These are phyloP conservation scores for Solea solea DNA, from an alignment of 2,113 vertebrate genomes.

Conservation along the genomic window DNA sequence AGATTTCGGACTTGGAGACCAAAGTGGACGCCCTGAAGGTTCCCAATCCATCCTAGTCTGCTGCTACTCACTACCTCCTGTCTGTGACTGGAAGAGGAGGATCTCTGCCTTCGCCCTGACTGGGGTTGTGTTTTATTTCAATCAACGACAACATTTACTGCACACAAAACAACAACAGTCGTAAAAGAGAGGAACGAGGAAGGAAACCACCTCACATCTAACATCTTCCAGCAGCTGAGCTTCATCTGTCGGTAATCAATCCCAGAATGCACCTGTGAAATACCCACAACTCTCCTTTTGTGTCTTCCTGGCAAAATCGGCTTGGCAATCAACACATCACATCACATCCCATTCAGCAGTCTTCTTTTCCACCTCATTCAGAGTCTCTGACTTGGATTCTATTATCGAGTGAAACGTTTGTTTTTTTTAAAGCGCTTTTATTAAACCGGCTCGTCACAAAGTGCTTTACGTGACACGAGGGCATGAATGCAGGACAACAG, in stretches of 20 bases:
- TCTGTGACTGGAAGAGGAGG: conserved; percentile 59
- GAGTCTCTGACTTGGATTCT: conserved; percentile 39
- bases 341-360: conserved; percentile 16
- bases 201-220: conserved; percentile 28
- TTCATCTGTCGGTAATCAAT: conserved; percentile 25
- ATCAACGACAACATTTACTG: conserved; percentile 43
- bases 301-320: conserved; percentile 64
- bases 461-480: conserved; percentile 68
- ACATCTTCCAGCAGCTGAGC: conserved; percentile 27
- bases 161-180: conserved; percentile 19
- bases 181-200: conserved; percentile 6
- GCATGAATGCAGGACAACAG: background rate
- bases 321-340: conserved; percentile 55
- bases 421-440: conserved; percentile 42
- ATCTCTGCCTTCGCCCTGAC: conserved; percentile 55
- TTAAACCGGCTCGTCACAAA: conserved; percentile 70
- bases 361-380: conserved; percentile 2
- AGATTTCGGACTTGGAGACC: conserved; percentile 89
- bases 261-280: conserved; percentile 32
- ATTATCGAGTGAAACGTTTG: background rate
- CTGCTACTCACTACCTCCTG: conserved; percentile 56
- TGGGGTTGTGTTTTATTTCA: conserved; percentile 53
- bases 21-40: conserved; percentile 91
- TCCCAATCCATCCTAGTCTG: conserved; percentile 85
- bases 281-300: conserved; percentile 47